These are phyloP conservation scores for Mimumesa dahlbomi DNA, from an alignment of 2,888 invertebrate species.

Conservation along the genomic window DNA sequence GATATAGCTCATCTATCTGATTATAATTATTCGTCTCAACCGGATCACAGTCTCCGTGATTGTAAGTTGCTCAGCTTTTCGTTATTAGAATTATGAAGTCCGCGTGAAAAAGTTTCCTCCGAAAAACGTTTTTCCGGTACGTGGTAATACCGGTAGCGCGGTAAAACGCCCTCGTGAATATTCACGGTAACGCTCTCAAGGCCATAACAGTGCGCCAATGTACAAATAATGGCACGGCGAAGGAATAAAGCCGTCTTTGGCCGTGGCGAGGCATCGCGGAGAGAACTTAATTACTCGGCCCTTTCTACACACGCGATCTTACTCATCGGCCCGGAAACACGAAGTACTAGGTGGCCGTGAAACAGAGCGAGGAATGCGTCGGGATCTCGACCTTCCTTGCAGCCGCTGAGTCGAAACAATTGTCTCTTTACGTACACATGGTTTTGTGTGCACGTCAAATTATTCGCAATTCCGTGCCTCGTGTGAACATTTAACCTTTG, in stretches of 20 bases:
- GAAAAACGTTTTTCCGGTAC: conserved; percentile 61
- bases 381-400: conserved; percentile 6
- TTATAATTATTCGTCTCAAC: too few species aligned
- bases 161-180: conserved; percentile 72
- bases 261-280: conserved; percentile 50
- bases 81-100: too few species aligned
- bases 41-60: too few species aligned
- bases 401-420: neutral
- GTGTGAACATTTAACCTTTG: too few species aligned
- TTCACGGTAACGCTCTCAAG: conserved; percentile 64
- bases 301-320: conserved; percentile 77
- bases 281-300: conserved; percentile 77
- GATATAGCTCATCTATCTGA: too few species aligned
- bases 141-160: conserved; percentile 58
- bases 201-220: conserved; percentile 76
- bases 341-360: conserved; percentile 44
- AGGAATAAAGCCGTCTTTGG: conserved; percentile 73
- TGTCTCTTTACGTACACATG: too few species aligned
- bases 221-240: conserved; percentile 76
- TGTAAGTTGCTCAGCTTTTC: too few species aligned
- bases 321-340: conserved; percentile 76
- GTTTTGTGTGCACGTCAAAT: too few species aligned
- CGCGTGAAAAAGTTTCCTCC: too few species aligned
- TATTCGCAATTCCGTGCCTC: too few species aligned
- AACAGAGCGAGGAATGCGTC: conserved; percentile 24